Percentiles rank a stretch among this genome's conserved stretches.
These are phyloP conservation scores for Gallinago media DNA, from an alignment of 2,113 vertebrate genomes.

Conservation along the genomic window DNA sequence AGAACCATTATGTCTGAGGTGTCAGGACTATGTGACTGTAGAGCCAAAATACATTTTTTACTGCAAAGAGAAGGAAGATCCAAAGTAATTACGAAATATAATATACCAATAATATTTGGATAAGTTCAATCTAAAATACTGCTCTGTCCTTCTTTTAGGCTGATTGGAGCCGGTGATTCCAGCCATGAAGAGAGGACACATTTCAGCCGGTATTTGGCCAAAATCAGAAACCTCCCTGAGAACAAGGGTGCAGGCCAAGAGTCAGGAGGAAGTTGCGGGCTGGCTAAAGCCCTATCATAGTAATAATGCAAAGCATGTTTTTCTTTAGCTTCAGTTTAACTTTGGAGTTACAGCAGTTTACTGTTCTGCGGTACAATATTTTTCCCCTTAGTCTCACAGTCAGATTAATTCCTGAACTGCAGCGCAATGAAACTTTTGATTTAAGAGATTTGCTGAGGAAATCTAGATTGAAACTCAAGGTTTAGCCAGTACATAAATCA, in stretches of 20 bases:
- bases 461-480: constrained; percentile 64
- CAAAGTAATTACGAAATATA: constrained; percentile 53
- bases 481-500: constrained; percentile 68
- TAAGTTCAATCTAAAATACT: constrained; percentile 21
- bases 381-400: constrained; percentile 49
- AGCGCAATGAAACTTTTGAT: constrained; percentile 64
- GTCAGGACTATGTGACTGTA: not conserved
- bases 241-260: constrained; percentile 34
- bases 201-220: not conserved
- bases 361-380: constrained; percentile 35
- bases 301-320: constrained; percentile 47
- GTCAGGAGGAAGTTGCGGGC: constrained; percentile 10
- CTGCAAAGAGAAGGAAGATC: constrained; percentile 21
- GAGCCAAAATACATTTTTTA: constrained; percentile 13
- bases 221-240: constrained; percentile 37
- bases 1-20: not conserved
- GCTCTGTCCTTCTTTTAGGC: not conserved
- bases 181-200: not conserved
- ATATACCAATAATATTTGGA: constrained; percentile 51
- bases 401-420: constrained; percentile 60
- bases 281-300: constrained; percentile 55
- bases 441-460: constrained; percentile 71
- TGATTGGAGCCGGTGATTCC: not conserved
- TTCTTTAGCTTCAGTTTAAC: constrained; percentile 54
- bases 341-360: constrained; percentile 52